phyloP scores from a whole-genome alignment of 2,888 invertebrate species.

The Diogma glabrata region DNA sequence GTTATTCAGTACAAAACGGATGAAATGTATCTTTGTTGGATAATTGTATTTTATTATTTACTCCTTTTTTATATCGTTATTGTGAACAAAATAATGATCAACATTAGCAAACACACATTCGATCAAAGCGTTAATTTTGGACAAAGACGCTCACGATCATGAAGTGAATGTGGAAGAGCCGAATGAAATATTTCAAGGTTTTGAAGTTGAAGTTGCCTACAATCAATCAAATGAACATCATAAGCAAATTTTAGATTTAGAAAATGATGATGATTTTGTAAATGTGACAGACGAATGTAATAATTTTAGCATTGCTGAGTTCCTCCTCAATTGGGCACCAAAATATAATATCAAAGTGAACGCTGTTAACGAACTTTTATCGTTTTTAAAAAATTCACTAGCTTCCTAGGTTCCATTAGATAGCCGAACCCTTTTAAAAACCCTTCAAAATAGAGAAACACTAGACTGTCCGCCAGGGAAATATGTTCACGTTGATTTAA shows the following conservation, averaged over 20 bases:
- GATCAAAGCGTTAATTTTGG: too few species aligned
- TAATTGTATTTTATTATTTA: too few species aligned
- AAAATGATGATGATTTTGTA: not conserved
- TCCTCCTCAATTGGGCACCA: not conserved
- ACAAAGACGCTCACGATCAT: too few species aligned
- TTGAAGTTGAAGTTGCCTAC: too few species aligned
- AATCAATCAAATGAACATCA: too few species aligned
- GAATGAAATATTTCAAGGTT: too few species aligned
- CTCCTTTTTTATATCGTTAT: too few species aligned
- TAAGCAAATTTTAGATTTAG: not conserved
- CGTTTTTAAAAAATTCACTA: not conserved
- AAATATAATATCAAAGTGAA: not conserved
- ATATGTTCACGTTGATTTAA: not conserved
- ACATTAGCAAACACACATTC: too few species aligned
- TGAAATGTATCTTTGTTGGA: too few species aligned
- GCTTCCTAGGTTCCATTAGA: conserved; percentile 1
- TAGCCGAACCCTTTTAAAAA: not conserved
- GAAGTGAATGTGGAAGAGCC: too few species aligned
- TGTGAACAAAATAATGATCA: too few species aligned
- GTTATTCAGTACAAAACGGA: too few species aligned
- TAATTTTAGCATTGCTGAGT: not conserved
- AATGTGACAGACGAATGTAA: not conserved
- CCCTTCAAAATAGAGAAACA: not conserved
- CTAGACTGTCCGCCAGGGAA: not conserved
- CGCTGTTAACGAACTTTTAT: not conserved